Evolutionary conservation across 2,113 vertebrate genomes (phyloP), one percentile per base, ranked within the genome.

Genomic region (Catharus fuscescens): DNA sequence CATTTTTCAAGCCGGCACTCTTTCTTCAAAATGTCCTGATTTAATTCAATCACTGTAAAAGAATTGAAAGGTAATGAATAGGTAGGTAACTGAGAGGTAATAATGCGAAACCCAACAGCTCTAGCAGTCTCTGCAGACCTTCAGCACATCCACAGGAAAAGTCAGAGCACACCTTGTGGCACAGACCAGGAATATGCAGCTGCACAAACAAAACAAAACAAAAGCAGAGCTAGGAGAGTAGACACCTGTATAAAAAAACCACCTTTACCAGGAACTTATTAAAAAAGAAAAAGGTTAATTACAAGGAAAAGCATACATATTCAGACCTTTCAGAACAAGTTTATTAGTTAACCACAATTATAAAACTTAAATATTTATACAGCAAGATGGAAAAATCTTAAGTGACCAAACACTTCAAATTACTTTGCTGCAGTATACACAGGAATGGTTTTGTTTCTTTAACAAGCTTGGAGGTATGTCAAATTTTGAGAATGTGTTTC

Each of bases 301-400:
- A 45, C 23, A 69, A 82, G 44, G 38, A 59, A 81, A 79, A 66
- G 9, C 23, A 42, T 36, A 78, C 10, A 13, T 72, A 90, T 61
- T 90, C 12, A 71, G 32, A 69, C 26, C 12, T 93, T 97, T 95
- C 40, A 86, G 94, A 96, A 84, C 67, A 92, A 81, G 52, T 97
- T 98, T 97, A 98, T 98, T 98, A 96, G 92, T 61, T 89, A 90
- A 97, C 32, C 84, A 91, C 88, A 92, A 92, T 97, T 97, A 97
- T 71, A 97, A 98, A 97, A 97, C 95, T 93, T 93, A 95, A 92
- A 94, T 91, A 97, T 80, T 93, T 93, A 94, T 91, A 94, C 74
- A 96, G 54, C 34, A 72, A 96, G 54, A 88, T 94, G 93, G 78
- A 92, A 96, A 96, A 81, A 70, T 93, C 31, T 54, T 45, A 66